Percentiles rank a stretch among this genome's conserved stretches.
phyloP scores from a whole-genome alignment of 2,113 vertebrate genomes.

The Alligator mississippiensis region DNA sequence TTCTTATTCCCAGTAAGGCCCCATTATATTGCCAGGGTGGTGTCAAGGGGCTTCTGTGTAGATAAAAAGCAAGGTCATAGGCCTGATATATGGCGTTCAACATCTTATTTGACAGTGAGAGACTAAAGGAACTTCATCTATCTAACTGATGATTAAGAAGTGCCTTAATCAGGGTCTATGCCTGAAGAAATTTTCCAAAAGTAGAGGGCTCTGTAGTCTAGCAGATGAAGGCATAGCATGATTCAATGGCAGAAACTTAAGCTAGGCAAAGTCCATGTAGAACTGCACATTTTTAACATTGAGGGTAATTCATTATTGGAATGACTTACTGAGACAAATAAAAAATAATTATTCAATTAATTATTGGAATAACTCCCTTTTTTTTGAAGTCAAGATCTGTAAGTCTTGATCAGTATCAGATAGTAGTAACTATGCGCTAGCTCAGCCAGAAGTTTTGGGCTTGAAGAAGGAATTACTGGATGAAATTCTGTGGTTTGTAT shows the following conservation, averaged over 20 bases:
- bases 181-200: neutral
- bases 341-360: neutral
- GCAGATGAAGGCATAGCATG: neutral
- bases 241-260: neutral
- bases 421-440: neutral
- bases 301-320: neutral
- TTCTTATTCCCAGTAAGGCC: neutral
- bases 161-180: neutral
- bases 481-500: neutral
- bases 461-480: neutral
- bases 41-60: neutral
- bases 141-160: neutral
- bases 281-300: neutral
- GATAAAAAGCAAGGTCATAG: neutral
- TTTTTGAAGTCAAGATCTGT: neutral
- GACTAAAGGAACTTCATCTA: neutral
- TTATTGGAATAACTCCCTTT: neutral
- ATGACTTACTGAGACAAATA: too few relatives aligned
- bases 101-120: neutral
- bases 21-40: neutral
- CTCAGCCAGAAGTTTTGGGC: neutral
- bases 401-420: neutral
- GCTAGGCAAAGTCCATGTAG: neutral
- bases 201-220: neutral
- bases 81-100: neutral